Conservation (phyloP, 35 echinoderm and acorn worm species). For the Acanthaster planci region DNA sequence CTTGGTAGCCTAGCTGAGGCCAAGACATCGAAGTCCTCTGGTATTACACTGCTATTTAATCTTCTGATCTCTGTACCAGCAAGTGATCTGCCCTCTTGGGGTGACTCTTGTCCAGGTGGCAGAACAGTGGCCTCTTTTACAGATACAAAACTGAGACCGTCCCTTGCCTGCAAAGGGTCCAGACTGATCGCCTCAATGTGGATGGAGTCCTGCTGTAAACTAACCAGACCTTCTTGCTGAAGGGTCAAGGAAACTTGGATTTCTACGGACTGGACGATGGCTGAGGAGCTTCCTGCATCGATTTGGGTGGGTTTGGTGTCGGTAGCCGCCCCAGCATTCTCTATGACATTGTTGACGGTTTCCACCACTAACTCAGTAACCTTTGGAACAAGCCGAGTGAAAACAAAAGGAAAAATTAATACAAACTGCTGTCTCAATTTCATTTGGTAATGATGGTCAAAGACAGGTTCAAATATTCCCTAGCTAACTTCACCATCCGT, state of each 20-base stretch:
- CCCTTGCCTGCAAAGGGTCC: neutral
- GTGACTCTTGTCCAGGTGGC: neutral
- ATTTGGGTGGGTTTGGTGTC: neutral
- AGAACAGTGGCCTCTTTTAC: too few species aligned
- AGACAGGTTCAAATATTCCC: too few species aligned
- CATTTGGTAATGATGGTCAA: too few species aligned
- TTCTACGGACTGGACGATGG: neutral
- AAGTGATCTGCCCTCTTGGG: neutral
- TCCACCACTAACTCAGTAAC: conserved; percentile 26
- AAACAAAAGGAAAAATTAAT: too few species aligned
- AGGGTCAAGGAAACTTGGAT: neutral
- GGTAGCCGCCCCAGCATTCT: neutral
- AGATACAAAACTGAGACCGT: conserved; percentile 15
- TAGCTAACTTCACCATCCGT: too few species aligned
- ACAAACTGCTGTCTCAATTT: too few species aligned
- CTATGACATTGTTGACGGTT: conserved; percentile 7
- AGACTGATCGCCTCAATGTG: conserved; percentile 15
- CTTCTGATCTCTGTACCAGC: neutral
- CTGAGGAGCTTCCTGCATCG: neutral
- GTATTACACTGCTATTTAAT: neutral
- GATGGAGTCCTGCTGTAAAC: neutral
- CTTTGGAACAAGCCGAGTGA: neutral
- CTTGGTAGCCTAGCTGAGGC: conserved; percentile 1
- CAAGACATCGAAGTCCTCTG: neutral
- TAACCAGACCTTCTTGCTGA: neutral